These are phyloP conservation scores for Sarcophaga variegata DNA, from an alignment of 2,888 invertebrate genomes.

Conservation along the genomic window DNA sequence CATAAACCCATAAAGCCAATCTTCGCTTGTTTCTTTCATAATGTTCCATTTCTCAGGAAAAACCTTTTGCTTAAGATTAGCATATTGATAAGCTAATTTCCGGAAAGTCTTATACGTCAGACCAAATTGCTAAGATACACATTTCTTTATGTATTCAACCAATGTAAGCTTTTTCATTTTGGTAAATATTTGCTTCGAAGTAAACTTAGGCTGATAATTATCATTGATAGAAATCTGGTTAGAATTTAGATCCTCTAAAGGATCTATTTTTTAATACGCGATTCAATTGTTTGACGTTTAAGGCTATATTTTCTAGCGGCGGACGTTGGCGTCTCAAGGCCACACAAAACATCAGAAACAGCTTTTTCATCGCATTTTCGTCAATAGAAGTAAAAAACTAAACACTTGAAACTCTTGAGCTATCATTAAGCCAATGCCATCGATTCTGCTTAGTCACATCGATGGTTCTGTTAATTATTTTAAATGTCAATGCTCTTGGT, in stretches of 20 bases:
- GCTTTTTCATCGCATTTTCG: constrained; percentile 42
- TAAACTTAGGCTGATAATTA: constrained; percentile 46
- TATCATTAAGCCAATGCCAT: no score
- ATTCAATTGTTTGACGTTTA: constrained; percentile 47
- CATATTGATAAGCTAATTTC: constrained; percentile 53
- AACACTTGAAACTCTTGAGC: no score
- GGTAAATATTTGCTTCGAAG: constrained; percentile 33
- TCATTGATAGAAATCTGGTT: constrained; percentile 1
- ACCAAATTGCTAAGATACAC: constrained; percentile 28
- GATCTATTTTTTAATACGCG: constrained; percentile 35
- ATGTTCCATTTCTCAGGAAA: no score
- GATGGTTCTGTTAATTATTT: no score
- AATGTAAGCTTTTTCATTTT: constrained; percentile 26
- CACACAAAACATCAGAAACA: constrained; percentile 38
- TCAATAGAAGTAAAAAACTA: constrained; percentile 42
- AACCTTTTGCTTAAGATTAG: constrained; percentile 12
- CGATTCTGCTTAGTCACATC: no score
- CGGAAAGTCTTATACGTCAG: constrained; percentile 35
- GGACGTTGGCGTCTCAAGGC: constrained; percentile 39
- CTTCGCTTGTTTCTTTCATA: no score
- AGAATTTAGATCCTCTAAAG: constrained; percentile 10
- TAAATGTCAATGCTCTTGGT: no score
- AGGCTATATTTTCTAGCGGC: constrained; percentile 42
- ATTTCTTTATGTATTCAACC: constrained; percentile 49
- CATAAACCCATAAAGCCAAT: no score